Evolutionary conservation across 2,888 invertebrate species (phyloP), one percentile per base, ranked within the genome.

Genomic region (Callyntrura guangdongensis): DNA sequence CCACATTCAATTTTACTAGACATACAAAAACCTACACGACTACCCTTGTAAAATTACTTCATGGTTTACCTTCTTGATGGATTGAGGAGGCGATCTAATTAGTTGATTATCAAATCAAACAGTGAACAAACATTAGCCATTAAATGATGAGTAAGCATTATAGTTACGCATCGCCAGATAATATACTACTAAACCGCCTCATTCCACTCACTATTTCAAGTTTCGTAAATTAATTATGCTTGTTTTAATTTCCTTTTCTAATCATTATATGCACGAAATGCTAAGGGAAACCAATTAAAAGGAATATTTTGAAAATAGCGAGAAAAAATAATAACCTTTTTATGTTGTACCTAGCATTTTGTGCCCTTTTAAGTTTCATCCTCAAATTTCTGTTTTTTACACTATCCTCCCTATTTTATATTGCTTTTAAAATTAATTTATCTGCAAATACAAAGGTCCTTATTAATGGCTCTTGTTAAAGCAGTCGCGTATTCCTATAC

Each of bases 61-160:
- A n/a, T 69, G 12, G 3, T 49, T 20, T 74, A 20, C 11, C 49
- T 59, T 69, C 2, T 27, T 56, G 3, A 59, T 56, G 4, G 49
- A 49, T 49, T 12, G 14, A 6, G 27, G 49, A 67, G 27, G 67
- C 49, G 83, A 67, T 83, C 67, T 27, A 64, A 83, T 83, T 64
- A 49, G 49, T 17, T 59, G 22, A 67, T 67, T 49, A 74, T 74
- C 49, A 49, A 47, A 6, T 61, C 36, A 17, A 69, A 12, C 14
- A 25, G 20, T 67, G 17, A 0, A 17, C 27, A 69, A 69, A 69
- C 81, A 27, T 14, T 22, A 82, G 20, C 17, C 61, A 47, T 64
- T 20, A 61, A 64, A 82, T 14, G 53, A 64, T 56, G 17, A 36
- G 82, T 45, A 61, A 61, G 9, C 11, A 22, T 6, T 69, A 14